phyloP scores from a whole-genome alignment of 1,140 invertebrate genomes.

The Heliconius hewitsoni region DNA sequence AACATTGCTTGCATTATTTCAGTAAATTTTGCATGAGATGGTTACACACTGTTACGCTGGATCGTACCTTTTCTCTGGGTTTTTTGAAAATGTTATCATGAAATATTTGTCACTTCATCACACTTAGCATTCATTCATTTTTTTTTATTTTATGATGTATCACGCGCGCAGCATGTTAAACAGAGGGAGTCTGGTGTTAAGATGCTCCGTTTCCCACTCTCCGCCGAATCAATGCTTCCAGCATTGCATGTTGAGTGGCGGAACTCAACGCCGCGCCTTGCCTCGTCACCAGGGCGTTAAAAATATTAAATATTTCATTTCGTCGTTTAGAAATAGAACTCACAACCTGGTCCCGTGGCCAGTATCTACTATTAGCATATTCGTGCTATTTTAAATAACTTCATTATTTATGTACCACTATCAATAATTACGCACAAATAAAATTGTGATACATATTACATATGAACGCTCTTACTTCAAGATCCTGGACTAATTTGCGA shows the following conservation, averaged over 20 bases:
- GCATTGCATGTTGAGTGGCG: too few species aligned
- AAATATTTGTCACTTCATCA: background rate
- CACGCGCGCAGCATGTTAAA: background rate
- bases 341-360: too few species aligned
- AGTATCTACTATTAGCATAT: too few species aligned
- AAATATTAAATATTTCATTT: too few species aligned
- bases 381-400: background rate
- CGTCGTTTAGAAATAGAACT: too few species aligned
- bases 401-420: background rate
- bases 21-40: slow-evolving; percentile 44
- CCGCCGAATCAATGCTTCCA: too few species aligned
- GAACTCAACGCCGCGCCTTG: too few species aligned
- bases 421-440: background rate
- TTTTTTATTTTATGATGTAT: background rate
- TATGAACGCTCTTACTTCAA: slow-evolving; percentile 12
- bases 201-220: too few species aligned
- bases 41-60: slow-evolving; percentile 38
- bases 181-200: background rate
- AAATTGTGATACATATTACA: background rate
- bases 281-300: too few species aligned
- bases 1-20: slow-evolving; percentile 38
- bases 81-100: slow-evolving; percentile 6
- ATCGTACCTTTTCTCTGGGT: slow-evolving; percentile 36
- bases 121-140: background rate
- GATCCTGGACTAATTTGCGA: slow-evolving; percentile 22